These are phyloP conservation scores for Tetramorium alpestre DNA, from an alignment of 1,140 invertebrate species.

Conservation along the genomic window DNA sequence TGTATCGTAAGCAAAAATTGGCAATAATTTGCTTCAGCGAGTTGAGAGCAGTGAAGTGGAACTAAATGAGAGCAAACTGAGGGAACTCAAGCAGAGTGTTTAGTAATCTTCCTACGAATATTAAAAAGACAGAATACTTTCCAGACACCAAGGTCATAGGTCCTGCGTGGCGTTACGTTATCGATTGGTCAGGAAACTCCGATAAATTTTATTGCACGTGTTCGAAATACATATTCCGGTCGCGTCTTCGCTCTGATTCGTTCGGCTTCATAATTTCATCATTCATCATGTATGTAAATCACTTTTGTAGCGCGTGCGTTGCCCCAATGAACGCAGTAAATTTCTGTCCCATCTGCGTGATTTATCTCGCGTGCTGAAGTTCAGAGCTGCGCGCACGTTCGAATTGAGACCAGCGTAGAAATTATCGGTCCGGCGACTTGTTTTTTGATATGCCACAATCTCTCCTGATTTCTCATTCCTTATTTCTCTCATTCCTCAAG, in stretches of 20 bases:
- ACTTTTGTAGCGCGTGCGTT: constrained; percentile 32
- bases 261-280: constrained; percentile 27
- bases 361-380: constrained; percentile 52
- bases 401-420: not conserved
- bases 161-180: not conserved
- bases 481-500: not conserved
- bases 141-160: constrained; percentile 22
- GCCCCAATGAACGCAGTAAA: not conserved
- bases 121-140: not conserved
- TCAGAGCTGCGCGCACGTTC: not conserved
- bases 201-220: constrained; percentile 6
- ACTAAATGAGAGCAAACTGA: not conserved
- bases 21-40: not conserved
- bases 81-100: not conserved
- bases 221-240: not conserved
- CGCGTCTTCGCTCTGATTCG: constrained; percentile 6
- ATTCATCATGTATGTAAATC: constrained; percentile 33
- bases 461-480: not conserved
- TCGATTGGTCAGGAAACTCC: constrained; percentile 14
- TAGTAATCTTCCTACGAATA: constrained; percentile 11
- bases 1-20: not conserved
- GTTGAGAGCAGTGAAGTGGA: not conserved
- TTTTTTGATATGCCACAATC: constrained; percentile 3
- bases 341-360: constrained; percentile 17
- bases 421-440: not conserved